Conservation (phyloP, 2,888 invertebrate species). For the Tenodera sinensis region DNA sequence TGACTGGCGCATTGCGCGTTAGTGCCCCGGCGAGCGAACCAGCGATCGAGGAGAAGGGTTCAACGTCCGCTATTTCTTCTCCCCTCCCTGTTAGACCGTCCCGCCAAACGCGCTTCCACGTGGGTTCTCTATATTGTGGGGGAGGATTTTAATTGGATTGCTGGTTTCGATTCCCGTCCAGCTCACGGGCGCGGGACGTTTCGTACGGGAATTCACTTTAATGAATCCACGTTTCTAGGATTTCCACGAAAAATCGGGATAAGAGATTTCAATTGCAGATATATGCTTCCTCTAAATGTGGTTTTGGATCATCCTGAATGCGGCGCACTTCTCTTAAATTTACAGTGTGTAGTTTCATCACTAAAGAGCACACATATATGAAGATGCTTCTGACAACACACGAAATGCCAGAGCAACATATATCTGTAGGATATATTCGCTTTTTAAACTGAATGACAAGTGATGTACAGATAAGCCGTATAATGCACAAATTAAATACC, state of each 20-base stretch:
- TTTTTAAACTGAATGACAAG: too few relatives aligned
- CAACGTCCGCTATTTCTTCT: slow-evolving; percentile 5
- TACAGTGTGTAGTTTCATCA: too few relatives aligned
- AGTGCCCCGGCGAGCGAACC: neutral
- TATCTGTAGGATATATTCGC: too few relatives aligned
- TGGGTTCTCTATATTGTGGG: neutral
- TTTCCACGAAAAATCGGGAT: neutral
- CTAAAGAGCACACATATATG: too few relatives aligned
- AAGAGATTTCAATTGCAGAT: neutral
- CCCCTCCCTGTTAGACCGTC: neutral
- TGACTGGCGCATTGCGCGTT: neutral
- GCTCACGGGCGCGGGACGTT: neutral
- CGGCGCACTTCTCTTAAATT: too few relatives aligned
- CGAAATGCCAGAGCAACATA: too few relatives aligned
- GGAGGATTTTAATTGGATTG: neutral
- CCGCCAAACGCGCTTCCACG: neutral
- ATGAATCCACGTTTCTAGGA: neutral
- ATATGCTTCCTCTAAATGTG: neutral
- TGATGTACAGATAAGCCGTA: too few relatives aligned
- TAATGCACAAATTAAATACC: too few relatives aligned
- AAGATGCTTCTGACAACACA: too few relatives aligned
- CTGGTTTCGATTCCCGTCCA: neutral
- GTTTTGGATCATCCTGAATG: too few relatives aligned
- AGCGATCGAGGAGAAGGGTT: neutral
- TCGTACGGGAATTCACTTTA: neutral